Evolutionary conservation across 2,113 vertebrate genomes (phyloP).

Genomic region (Cyphomyrus discorhynchus): DNA sequence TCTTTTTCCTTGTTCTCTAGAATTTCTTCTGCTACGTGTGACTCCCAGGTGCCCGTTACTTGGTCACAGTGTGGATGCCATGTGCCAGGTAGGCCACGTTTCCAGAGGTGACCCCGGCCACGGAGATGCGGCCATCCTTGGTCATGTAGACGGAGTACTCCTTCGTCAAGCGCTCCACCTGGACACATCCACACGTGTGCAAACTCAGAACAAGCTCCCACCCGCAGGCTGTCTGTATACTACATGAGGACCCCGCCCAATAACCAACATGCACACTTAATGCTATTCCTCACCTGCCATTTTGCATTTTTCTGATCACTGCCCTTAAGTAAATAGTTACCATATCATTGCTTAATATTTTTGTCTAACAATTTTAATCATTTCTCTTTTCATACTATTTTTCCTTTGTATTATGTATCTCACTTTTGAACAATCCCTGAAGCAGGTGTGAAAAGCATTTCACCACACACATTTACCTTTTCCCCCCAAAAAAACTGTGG

Average conservation of each 20-base stretch:
- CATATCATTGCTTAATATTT: not conserved
- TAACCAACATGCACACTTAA: not conserved
- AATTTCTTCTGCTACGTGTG: constrained; percentile 23
- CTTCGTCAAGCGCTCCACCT: constrained; percentile 88
- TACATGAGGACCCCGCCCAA: not conserved
- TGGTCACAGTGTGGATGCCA: constrained; percentile 85
- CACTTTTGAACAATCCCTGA: not conserved
- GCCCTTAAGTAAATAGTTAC: not conserved
- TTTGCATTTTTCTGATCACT: not conserved
- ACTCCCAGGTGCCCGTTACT: constrained; percentile 59
- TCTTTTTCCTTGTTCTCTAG: constrained; percentile 18
- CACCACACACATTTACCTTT: not conserved
- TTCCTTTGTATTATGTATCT: not conserved
- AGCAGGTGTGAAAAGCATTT: not conserved
- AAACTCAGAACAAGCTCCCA: not conserved
- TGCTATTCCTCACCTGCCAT: not conserved
- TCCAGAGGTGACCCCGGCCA: constrained; percentile 82
- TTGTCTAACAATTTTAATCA: not conserved
- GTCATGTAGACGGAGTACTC: constrained; percentile 98
- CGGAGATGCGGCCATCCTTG: constrained; percentile 92
- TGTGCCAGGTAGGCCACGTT: constrained; percentile 87
- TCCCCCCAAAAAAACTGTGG: not conserved
- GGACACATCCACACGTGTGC: constrained; percentile 3
- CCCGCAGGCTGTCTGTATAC: not conserved
- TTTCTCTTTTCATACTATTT: not conserved